phyloP scores from a whole-genome alignment of 2,888 invertebrate genomes.

The Thalpophila matura region DNA sequence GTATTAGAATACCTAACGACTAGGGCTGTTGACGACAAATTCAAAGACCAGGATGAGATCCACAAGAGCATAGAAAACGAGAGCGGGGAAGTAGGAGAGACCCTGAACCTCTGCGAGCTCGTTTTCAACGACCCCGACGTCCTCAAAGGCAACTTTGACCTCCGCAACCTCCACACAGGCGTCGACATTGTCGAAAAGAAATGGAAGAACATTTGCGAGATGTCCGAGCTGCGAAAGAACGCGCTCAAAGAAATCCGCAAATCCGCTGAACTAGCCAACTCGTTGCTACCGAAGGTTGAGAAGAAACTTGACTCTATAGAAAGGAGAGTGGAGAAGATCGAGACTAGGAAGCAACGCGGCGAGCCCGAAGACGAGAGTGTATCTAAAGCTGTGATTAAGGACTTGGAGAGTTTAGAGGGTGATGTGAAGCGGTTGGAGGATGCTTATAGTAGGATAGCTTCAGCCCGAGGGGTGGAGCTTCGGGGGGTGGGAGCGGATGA shows the following conservation, averaged over 20 bases:
- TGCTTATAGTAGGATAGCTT: constrained; percentile 93
- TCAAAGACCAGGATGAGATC: constrained; percentile 93
- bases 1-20: constrained; percentile 92
- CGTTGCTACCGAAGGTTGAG: constrained; percentile 92
- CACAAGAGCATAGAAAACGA: constrained; percentile 94
- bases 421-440: constrained; percentile 93
- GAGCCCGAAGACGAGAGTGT: constrained; percentile 89
- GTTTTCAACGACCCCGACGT: constrained; percentile 94
- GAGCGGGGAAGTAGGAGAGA: constrained; percentile 94
- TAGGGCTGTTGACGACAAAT: constrained; percentile 92
- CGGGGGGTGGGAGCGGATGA: constrained; percentile 93
- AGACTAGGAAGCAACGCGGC: constrained; percentile 83
- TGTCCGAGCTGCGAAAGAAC: constrained; percentile 92
- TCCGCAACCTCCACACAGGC: constrained; percentile 92
- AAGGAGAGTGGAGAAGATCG: constrained; percentile 89
- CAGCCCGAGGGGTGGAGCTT: constrained; percentile 92
- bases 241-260: constrained; percentile 88
- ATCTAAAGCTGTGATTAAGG: constrained; percentile 90
- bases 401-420: constrained; percentile 91
- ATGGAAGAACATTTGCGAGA: constrained; percentile 94
- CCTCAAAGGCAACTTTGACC: constrained; percentile 93
- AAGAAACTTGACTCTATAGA: constrained; percentile 91
- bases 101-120: constrained; percentile 95
- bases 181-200: constrained; percentile 94
- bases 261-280: constrained; percentile 92